Conservation (phyloP, 1,140 invertebrate genomes). For the Caenorhabditis tropicalis region DNA sequence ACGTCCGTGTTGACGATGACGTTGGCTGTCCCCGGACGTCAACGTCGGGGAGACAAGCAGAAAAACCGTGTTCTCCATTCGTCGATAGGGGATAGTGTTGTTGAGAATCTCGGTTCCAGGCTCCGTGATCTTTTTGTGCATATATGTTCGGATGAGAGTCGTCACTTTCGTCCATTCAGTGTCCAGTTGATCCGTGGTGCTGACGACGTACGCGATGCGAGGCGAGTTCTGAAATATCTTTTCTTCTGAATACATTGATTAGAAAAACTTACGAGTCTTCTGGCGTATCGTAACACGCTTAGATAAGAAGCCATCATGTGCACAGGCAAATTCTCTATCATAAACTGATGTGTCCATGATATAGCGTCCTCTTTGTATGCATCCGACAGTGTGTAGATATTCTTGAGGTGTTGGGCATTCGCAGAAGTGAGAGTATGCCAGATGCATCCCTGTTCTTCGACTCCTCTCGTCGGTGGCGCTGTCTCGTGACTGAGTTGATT, state of each 20-base stretch:
- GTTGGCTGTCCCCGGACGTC: slow-evolving; percentile 14
- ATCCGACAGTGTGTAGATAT: background rate
- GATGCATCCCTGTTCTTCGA: background rate
- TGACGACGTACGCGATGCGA: background rate
- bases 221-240: background rate
- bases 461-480: background rate
- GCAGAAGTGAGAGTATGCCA: slow-evolving; percentile 26
- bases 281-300: slow-evolving; percentile 2
- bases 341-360: background rate
- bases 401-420: background rate
- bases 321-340: background rate
- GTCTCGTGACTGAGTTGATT: background rate
- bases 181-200: background rate
- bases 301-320: background rate
- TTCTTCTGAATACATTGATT: background rate
- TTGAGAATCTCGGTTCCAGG: background rate
- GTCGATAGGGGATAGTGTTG: background rate
- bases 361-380: background rate
- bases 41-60: slow-evolving; percentile 41
- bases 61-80: slow-evolving; percentile 20
- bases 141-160: background rate
- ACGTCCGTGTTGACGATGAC: slow-evolving; percentile 6
- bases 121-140: background rate
- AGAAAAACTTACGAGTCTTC: background rate
- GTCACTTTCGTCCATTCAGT: background rate